Conservation (phyloP, 2,113 vertebrate genomes). For the Recurvirostra avosetta region DNA sequence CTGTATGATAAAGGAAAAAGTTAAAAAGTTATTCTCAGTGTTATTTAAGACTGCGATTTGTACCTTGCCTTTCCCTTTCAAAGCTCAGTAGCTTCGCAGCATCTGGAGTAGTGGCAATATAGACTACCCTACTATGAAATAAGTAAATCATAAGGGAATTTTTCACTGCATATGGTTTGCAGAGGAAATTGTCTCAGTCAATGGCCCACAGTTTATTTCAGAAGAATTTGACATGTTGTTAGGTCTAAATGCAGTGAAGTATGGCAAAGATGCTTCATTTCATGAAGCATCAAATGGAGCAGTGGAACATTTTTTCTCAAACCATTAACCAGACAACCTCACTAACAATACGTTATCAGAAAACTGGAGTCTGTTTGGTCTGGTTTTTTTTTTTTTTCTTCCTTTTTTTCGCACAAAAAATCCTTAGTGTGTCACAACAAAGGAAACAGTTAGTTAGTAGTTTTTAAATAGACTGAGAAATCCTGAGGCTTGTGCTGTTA, state of each 20-base stretch:
- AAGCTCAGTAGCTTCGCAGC: background rate
- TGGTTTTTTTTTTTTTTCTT: no score
- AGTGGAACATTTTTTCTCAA: constrained; percentile 15
- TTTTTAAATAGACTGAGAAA: background rate
- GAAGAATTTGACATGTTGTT: constrained; percentile 35
- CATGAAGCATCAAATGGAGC: constrained; percentile 35
- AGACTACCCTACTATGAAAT: background rate
- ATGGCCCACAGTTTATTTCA: constrained; percentile 44
- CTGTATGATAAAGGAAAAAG: background rate
- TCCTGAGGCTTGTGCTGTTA: background rate
- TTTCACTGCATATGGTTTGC: constrained; percentile 32
- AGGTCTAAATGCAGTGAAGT: constrained; percentile 22
- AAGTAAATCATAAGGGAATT: constrained; percentile 4
- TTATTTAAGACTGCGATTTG: background rate
- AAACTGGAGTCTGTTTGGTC: background rate
- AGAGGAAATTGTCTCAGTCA: constrained; percentile 10
- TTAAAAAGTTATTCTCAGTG: background rate
- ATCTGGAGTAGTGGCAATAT: background rate
- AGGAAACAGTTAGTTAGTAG: background rate
- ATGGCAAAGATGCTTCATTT: constrained; percentile 51
- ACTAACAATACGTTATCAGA: constrained; percentile 14
- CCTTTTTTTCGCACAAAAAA: background rate
- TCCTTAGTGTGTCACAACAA: background rate
- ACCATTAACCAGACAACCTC: constrained; percentile 58
- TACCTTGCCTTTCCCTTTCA: background rate